phyloP scores from a whole-genome alignment of 1,140 invertebrate genomes.

The Pteromalus puparum region DNA sequence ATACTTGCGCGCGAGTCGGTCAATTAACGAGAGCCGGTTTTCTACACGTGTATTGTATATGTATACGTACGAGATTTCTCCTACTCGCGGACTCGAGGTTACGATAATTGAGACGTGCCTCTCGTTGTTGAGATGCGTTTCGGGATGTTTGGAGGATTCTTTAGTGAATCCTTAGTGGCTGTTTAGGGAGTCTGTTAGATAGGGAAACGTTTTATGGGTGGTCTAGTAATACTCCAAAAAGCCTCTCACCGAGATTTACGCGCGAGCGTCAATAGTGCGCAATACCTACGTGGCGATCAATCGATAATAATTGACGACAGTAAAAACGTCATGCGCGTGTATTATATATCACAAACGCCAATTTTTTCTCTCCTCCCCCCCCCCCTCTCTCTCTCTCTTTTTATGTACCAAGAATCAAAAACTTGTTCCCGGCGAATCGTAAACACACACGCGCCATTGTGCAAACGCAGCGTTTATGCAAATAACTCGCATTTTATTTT shows the following conservation, averaged over 20 bases:
- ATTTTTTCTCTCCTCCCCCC: too few species aligned
- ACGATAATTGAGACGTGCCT: neutral
- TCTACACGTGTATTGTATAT: neutral
- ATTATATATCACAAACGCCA: neutral
- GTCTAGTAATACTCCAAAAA: too few species aligned
- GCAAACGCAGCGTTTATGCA: neutral
- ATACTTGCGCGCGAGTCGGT: neutral
- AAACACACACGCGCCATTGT: neutral
- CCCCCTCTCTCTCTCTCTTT: too few species aligned
- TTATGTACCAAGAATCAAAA: neutral
- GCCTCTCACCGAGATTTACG: too few species aligned
- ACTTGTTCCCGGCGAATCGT: neutral
- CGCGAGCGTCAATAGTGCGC: too few species aligned
- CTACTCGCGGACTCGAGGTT: neutral
- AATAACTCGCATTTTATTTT: neutral
- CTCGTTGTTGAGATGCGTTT: neutral
- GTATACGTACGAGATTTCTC: neutral
- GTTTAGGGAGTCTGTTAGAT: too few species aligned
- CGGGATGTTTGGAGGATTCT: neutral
- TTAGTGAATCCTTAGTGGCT: neutral
- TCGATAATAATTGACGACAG: neutral
- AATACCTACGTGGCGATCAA: neutral
- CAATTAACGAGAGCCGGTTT: neutral
- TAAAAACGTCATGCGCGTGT: neutral
- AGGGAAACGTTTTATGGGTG: too few species aligned